Evolutionary conservation across 1,140 invertebrate species (phyloP), one percentile per base, ranked within the genome.

Genomic region (Brachionus koreanus): DNA sequence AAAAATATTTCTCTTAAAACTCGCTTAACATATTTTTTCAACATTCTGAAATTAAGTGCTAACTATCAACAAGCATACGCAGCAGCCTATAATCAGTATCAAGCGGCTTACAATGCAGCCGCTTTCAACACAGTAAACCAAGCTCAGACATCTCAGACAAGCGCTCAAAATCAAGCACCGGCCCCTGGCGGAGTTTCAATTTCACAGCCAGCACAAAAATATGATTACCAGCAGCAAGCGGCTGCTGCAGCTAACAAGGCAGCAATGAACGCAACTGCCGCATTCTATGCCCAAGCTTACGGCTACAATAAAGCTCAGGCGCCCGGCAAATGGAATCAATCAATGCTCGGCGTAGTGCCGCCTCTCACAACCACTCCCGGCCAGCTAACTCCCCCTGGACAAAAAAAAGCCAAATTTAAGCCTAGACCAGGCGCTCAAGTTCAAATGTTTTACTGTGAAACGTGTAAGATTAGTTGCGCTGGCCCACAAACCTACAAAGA

Each of bases 381-480:
- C 2, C 69, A 74, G 16, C 16, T 74, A 5, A 74, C 69, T 3
- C 33, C 67, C 0, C 37, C 69, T 9, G 69, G 69, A n/a, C 39
- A 46, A 46, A 79, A 65, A 65, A 79, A 79, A 57, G 1, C n/a
- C 23, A 39, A 57, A 61, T 79, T 79, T 13, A 79, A 61, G 19
- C 49, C 46, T 3, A 57, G 76, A 37, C 76, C 76, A 1, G 61
- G 49, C 49, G 37, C 49, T 13, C 49, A 57, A 25, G 39, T 46
- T 33, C 61, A 65, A 46, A 67, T 82, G 79, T 69, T 96, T 88
- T 97, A 96, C 87, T 97, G 95, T 87, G 95, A 97, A 88, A 94
- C 98, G 4, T 98, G 97, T 89, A 97, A 98, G 87, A 98, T 98
- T 85, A 97, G 95, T 83, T 98, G 95, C 90, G 95, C 95, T 84